A percentile compares a stretch with the other conserved stretches of the same genome.
phyloP scores from a whole-genome alignment of 2,113 vertebrate genomes.

The Lota lota region DNA sequence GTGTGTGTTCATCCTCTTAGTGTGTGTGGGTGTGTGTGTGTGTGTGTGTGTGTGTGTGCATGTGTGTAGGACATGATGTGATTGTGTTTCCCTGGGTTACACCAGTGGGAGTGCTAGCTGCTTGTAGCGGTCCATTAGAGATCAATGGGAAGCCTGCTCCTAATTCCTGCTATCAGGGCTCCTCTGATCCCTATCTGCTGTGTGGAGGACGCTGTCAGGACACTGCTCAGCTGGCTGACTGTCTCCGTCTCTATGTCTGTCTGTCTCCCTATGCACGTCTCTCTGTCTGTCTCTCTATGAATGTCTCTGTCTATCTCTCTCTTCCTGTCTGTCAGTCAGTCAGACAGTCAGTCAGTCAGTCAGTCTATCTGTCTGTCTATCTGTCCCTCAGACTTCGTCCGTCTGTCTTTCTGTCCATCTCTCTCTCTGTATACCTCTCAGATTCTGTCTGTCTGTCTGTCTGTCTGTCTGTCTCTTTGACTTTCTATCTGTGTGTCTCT shows the following conservation, averaged over 20 bases:
- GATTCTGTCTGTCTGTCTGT: no score
- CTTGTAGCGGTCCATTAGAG: conserved; percentile 71
- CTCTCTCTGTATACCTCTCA: no score
- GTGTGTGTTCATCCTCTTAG: conserved; percentile 1
- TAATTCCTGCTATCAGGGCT: conserved; percentile 71
- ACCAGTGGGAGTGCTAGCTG: conserved; percentile 62
- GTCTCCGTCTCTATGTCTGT: conserved; percentile 34
- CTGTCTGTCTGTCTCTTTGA: no score
- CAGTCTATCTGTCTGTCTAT: no score
- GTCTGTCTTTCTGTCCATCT: no score
- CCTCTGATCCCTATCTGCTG: conserved; percentile 70
- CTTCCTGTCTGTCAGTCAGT: no score
- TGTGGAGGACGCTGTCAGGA: conserved; percentile 60
- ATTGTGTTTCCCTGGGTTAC: conserved; percentile 58
- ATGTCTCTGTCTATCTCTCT: no score
- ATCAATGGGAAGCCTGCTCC: conserved; percentile 72
- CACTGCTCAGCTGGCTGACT: no score
- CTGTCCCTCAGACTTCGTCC: no score
- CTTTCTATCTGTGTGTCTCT: background rate
- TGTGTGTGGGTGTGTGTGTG: conserved; percentile 8
- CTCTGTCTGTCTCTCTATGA: no score
- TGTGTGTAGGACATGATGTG: conserved; percentile 3
- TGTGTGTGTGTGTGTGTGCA: background rate
- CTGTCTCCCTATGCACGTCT: no score
- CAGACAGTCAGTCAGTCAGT: no score